These are phyloP conservation scores for Enoplosus armatus DNA, from an alignment of 2,797 vertebrate genomes.

Conservation along the genomic window DNA sequence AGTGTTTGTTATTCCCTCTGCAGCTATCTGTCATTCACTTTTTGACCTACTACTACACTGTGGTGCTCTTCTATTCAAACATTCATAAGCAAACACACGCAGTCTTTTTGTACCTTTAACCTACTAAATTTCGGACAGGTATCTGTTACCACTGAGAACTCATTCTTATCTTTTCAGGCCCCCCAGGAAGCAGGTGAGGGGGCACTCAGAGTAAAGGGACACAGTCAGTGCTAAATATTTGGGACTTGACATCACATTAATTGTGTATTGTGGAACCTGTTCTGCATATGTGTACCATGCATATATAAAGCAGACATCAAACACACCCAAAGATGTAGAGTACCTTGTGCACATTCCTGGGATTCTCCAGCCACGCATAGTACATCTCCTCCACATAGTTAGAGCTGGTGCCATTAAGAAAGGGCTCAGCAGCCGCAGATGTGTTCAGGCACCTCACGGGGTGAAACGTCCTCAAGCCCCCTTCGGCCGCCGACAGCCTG, in stretches of 20 bases:
- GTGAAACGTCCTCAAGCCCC: constrained; percentile 86
- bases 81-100: constrained; percentile 2
- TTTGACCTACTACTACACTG: not conserved
- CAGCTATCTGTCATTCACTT: not conserved
- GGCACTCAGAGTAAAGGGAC: not conserved
- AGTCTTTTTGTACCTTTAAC: constrained; percentile 41
- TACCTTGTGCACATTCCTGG: constrained; percentile 98
- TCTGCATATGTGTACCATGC: not conserved
- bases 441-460: constrained; percentile 84
- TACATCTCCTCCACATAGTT: constrained; percentile 99
- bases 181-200: not conserved
- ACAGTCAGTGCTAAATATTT: not conserved
- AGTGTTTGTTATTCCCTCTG: not conserved
- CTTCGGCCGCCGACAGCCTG: constrained; percentile 53
- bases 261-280: not conserved
- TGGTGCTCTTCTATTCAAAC: constrained; percentile 10
- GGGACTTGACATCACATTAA: not conserved
- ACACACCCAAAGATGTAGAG: constrained; percentile 58
- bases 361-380: constrained; percentile 95
- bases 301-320: not conserved
- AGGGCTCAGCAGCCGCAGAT: constrained; percentile 90
- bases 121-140: constrained; percentile 5
- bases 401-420: constrained; percentile 93
- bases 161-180: not conserved
- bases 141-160: not conserved